These are phyloP conservation scores for Itoplectis maculator DNA, from an alignment of 2,888 invertebrate genomes.

Conservation along the genomic window DNA sequence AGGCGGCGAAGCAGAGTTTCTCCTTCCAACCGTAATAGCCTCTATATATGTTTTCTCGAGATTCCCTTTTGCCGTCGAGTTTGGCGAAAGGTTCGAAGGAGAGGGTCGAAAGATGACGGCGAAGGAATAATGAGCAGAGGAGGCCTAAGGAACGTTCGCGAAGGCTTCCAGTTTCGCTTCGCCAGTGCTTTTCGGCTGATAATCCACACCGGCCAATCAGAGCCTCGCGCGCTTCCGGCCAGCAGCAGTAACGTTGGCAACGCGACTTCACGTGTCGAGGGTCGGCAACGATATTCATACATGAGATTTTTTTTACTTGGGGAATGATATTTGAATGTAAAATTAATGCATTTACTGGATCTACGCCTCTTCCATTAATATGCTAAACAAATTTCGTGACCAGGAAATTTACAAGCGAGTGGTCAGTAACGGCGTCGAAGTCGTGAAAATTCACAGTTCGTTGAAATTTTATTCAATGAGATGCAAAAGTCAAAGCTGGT, in stretches of 20 bases:
- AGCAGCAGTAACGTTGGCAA: slow-evolving; percentile 1
- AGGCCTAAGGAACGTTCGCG: background rate
- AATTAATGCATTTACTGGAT: background rate
- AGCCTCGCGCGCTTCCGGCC: slow-evolving; percentile 34
- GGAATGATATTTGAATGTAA: background rate
- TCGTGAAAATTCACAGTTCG: too few relatives aligned
- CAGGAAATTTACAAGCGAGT: too few relatives aligned
- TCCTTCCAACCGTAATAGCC: too few relatives aligned
- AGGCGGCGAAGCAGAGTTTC: too few relatives aligned
- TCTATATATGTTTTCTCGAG: background rate
- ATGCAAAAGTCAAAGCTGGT: too few relatives aligned
- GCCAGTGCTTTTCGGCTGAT: slow-evolving; percentile 39
- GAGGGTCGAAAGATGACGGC: background rate
- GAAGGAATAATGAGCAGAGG: background rate
- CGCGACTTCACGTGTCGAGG: background rate
- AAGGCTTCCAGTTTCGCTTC: slow-evolving; percentile 54
- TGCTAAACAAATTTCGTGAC: too few relatives aligned
- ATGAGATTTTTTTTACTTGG: slow-evolving; percentile 5
- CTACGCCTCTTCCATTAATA: too few relatives aligned
- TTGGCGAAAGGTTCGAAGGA: slow-evolving; percentile 14
- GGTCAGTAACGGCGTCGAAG: too few relatives aligned
- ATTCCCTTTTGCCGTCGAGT: background rate
- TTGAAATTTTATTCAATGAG: too few relatives aligned
- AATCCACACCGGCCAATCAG: slow-evolving; percentile 30
- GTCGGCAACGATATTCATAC: background rate